phyloP scores from a whole-genome alignment of 2,797 vertebrate genomes.

The Kryptopterus vitreolus region DNA sequence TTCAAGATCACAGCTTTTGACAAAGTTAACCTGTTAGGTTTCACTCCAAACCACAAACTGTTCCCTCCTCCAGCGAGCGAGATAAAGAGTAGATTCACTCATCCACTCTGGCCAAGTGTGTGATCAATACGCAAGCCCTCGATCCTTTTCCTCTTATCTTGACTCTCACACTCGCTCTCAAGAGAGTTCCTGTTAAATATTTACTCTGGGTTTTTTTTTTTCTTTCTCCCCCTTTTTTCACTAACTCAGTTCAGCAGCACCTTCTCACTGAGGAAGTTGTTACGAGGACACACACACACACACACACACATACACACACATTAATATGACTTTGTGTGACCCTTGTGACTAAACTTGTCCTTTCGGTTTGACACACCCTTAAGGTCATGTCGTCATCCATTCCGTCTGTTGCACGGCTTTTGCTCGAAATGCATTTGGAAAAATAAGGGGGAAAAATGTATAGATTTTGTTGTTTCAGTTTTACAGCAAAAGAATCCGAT shows the following conservation, averaged over 20 bases:
- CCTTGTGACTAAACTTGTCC: background rate
- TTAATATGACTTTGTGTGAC: background rate
- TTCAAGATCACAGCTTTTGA: too few relatives aligned
- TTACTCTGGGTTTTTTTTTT: slow-evolving; percentile 13
- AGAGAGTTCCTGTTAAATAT: slow-evolving; percentile 21
- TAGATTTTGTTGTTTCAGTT: background rate
- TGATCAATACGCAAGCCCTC: slow-evolving; percentile 65
- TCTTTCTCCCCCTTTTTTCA: too few relatives aligned
- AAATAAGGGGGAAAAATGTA: background rate
- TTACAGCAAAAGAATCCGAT: background rate
- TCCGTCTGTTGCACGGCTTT: background rate
- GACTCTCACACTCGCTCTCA: slow-evolving; percentile 41
- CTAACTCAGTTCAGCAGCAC: background rate
- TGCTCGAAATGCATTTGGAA: background rate
- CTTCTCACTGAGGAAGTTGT: background rate
- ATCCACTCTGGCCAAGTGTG: slow-evolving; percentile 49
- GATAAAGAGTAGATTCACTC: slow-evolving; percentile 48
- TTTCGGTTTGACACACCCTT: background rate
- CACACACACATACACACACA: background rate
- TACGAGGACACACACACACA: background rate
- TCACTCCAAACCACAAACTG: slow-evolving; percentile 29
- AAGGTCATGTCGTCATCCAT: background rate
- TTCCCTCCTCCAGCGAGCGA: slow-evolving; percentile 45
- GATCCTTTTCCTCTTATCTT: slow-evolving; percentile 48
- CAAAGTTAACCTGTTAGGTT: background rate